Base-by-base conservation (phyloP, 1,140 invertebrate genomes). In the Calliphora vicina region DNA sequence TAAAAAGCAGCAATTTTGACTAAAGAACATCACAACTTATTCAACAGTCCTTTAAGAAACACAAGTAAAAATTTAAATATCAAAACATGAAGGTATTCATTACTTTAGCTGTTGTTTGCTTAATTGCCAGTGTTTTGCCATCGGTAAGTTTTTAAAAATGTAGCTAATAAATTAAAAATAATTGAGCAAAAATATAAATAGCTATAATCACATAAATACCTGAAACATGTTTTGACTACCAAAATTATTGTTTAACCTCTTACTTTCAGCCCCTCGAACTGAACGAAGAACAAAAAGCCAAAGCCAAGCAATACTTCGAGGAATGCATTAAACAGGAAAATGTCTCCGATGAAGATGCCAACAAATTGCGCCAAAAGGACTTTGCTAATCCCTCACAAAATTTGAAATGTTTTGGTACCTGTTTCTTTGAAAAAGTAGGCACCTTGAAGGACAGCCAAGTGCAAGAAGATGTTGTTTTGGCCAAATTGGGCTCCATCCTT, bases 341-440 rank as follows among this genome's bases (percentile, higher is more conserved):
- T 17, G 25, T 72, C 10, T 42, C 82, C 23, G 43, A 61, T 12
- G 72, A 45, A 17, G 82, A 57, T 8, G 82, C 26, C 6, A 10
- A 26, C 0, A 67, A 50, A 13, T 73, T 83, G 35, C 57, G 43
- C 2, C 45, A 72, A 4, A 78, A 61, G 12, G 23, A 81, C 15
- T 81, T 80, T 15, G 29, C 23, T 45, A 25, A 57, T 57, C 45
- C 61, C 17, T 78, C 50, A 43, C 10, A 83, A 2, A 81, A 83
- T 4, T 8, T 43, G n/a, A 83, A 83, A 81, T 83, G 83, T 61
- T 83, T 83, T 25, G 61, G 35, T 20, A 74, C 57, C 5, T 83
- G 83, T 43, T 29, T 81, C 45, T 29, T 81, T 8, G 78, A 83
- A 42, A 83, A 83, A 20, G 10, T 35, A 1, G 83, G 71, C 4